Evolutionary conservation across 2,797 vertebrate species (phyloP), one percentile per base, ranked within the genome.

Genomic region (Periophthalmus magnuspinnatus): DNA sequence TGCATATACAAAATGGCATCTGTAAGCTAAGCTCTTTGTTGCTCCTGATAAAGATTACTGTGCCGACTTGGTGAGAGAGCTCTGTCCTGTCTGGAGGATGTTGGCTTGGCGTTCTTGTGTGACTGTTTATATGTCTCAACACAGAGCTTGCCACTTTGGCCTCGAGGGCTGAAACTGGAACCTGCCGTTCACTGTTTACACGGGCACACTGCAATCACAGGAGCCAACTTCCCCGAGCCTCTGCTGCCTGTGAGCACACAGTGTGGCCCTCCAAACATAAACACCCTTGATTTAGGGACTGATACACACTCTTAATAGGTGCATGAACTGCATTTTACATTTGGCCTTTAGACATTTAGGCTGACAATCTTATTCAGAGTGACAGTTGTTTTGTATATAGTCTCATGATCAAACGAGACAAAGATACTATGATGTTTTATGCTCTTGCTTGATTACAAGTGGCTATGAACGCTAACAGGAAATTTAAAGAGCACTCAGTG

Each of bases 131-230:
- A 69, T 10, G 78, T 85, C 84, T 86, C 70, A 17, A 77, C 77
- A 79, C 81, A 79, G 78, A 24, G 63, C 77, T 61, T 72, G 83
- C 82, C 82, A 77, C 73, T 83, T 77, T 71, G 80, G 76, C 86
- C 86, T 79, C 71, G 65, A 28, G 80, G 84, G 79, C 66, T 88
- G 86, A 91, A 89, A 90, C 78, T 67, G 74, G 86, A 91, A 75
- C 85, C 83, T 33, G 34, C 74, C 45, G 72, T 75, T 75, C 74
- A 56, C 68, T 78, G 81, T 88, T 87, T 73, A 84, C 80, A 77
- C 82, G 80, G 74, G 83, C 58, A 60, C 72, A 45, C 77, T 69
- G 82, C 70, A 81, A 86, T 88, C 82, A 86, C 71, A 74, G 79
- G 61, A 82, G 78, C 80, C 74, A 28, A 50, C 80, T 67, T 81